Percentiles rank a stretch among this genome's conserved stretches.
Evolutionary conservation across 2,888 invertebrate species (phyloP).

Genomic region (Nudaria mundana): DNA sequence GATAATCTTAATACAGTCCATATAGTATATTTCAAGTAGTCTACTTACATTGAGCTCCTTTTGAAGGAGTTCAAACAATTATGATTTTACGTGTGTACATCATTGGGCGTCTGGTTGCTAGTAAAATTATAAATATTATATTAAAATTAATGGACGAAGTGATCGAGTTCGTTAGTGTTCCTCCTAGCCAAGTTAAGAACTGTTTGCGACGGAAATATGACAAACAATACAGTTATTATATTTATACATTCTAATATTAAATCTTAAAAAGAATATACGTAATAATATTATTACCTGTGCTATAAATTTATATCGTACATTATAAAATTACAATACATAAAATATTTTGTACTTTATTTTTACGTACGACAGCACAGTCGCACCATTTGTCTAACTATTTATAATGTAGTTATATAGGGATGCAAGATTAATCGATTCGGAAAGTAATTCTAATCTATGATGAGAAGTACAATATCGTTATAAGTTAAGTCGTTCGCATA

Average conservation of each 20-base stretch:
- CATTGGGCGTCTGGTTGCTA: constrained; percentile 70
- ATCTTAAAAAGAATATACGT: constrained; percentile 74
- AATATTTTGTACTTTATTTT: constrained; percentile 81
- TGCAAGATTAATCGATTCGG: constrained; percentile 40
- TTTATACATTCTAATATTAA: constrained; percentile 64
- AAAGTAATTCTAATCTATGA: constrained; percentile 34
- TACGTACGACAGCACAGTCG: constrained; percentile 68
- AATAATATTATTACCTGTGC: constrained; percentile 60
- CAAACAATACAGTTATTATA: constrained; percentile 61
- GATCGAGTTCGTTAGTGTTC: constrained; percentile 79
- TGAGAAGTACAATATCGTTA: constrained; percentile 80
- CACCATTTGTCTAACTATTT: constrained; percentile 62
- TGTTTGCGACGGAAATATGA: constrained; percentile 78
- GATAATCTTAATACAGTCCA: constrained; percentile 53
- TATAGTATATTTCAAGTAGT: constrained; percentile 61
- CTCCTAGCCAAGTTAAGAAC: constrained; percentile 75
- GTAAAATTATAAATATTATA: constrained; percentile 71
- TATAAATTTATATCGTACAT: constrained; percentile 74
- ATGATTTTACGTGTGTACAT: constrained; percentile 64
- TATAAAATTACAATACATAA: constrained; percentile 78
- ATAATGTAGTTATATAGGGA: constrained; percentile 37
- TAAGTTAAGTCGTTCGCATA: constrained; percentile 38
- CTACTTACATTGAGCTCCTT: constrained; percentile 75
- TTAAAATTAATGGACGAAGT: constrained; percentile 81
- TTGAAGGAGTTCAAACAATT: constrained; percentile 67